A percentile compares a stretch with the other conserved stretches of the same genome.
Evolutionary conservation across 2,797 vertebrate species (phyloP).

Genomic region (Diceros bicornis): DNA sequence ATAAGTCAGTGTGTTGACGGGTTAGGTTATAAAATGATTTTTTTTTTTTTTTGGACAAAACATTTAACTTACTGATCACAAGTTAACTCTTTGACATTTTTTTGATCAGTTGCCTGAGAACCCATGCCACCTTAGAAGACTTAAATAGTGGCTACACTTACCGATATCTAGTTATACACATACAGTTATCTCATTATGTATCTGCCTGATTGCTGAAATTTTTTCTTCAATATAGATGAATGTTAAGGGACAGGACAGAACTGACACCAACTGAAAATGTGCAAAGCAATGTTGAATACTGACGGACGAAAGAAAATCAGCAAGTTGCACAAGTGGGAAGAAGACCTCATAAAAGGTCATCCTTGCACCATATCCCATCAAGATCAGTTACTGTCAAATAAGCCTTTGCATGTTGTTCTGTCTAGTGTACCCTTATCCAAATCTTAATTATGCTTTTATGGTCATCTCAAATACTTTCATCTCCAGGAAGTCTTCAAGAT

Average conservation of each 20-base stretch:
- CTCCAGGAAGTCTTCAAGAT: background rate
- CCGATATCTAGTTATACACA: background rate
- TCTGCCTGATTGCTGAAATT: background rate
- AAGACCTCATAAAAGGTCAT: background rate
- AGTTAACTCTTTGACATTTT: background rate
- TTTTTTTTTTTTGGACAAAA: background rate
- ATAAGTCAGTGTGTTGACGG: background rate
- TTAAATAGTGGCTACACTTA: background rate
- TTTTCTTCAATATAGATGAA: background rate
- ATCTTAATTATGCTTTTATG: background rate
- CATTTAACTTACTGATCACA: background rate
- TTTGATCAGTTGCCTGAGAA: background rate
- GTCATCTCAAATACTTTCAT: background rate
- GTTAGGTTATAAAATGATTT: background rate
- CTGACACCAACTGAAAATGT: background rate
- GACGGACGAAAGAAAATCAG: background rate
- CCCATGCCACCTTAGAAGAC: background rate
- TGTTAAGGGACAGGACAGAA: background rate
- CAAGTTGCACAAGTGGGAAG: background rate
- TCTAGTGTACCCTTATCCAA: background rate
- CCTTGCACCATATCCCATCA: accelerated
- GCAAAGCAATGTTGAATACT: background rate
- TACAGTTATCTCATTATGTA: background rate
- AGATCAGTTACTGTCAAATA: background rate
- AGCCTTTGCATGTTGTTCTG: background rate